Conservation (phyloP, 2,888 invertebrate species). For the Drosophila gaucha region DNA sequence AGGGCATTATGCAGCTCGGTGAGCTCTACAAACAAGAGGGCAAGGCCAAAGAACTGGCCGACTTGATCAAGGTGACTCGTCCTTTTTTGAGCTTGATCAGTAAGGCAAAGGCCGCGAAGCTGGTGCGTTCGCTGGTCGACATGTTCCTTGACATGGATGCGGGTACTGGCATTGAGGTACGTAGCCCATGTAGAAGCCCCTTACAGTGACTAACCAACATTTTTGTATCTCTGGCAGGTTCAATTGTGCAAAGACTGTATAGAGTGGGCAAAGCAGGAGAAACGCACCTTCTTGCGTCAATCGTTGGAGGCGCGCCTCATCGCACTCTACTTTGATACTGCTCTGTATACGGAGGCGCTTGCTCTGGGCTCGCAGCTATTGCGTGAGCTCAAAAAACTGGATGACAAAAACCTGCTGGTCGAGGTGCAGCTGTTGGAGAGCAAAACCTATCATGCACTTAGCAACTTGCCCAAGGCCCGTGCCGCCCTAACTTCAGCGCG, state of each 20-base stretch:
- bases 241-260: conserved; percentile 98
- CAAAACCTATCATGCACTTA: conserved; percentile 98
- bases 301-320: conserved; percentile 97
- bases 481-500: conserved; percentile 98
- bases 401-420: conserved; percentile 99
- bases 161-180: conserved; percentile 94
- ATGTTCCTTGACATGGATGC: conserved; percentile 98
- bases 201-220: background rate
- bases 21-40: conserved; percentile 96
- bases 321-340: conserved; percentile 96
- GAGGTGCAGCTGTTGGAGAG: conserved; percentile 99
- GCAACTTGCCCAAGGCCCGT: conserved; percentile 97
- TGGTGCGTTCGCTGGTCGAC: conserved; percentile 98
- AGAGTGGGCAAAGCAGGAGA: conserved; percentile 99
- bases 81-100: conserved; percentile 98
- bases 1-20: conserved; percentile 96
- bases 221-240: conserved; percentile 83
- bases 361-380: conserved; percentile 93
- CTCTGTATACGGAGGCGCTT: conserved; percentile 94
- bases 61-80: conserved; percentile 96
- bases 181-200: conserved; percentile 8
- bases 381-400: conserved; percentile 98
- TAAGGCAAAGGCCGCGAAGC: conserved; percentile 99
- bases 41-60: conserved; percentile 95
- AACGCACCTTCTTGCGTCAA: conserved; percentile 98